Evolutionary conservation across 2,888 invertebrate species (phyloP), one percentile per base, ranked within the genome.

Genomic region (Morpho achilles): DNA sequence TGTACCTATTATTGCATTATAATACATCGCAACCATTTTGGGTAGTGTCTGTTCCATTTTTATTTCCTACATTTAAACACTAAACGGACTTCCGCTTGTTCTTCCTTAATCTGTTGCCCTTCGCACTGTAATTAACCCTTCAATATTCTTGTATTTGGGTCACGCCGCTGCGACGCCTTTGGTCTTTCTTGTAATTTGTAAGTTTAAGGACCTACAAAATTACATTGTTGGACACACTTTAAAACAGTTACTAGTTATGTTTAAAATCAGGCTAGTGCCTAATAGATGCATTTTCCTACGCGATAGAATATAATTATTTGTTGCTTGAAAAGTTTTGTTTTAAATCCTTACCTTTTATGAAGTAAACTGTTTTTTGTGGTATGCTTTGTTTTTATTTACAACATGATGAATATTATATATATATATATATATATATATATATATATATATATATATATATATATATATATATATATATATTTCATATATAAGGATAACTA

Each of bases 241-340:
- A 6, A 47, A 47, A 53, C 53, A 58, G 52, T 59, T 60, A 57
- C 55, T 62, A 62, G 61, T 64, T 64, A 50, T 41, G 51, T 63
- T 63, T 59, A 52, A 64, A 59, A 56, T 43, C 48, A 43, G 69
- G 67, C 66, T 65, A 61, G 54, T 61, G 68, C 68, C 69, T 63
- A 55, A 65, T 69, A 73, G 71, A 66, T 72, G 73, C 75, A 77
- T 74, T 77, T 74, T 73, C 70, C 71, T 72, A 71, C 68, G 69
- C 67, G 69, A 61, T 74, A 72, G 72, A 61, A 62, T 64, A 62
- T 65, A 69, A 69, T 73, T 68, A 66, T 71, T 75, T 79, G 76
- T 77, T 77, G 78, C 76, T 75, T 76, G 66, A 70, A 71, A 70
- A 74, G 68, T 72, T 77, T 75, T 76, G 70, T 75, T 76, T 74